These are phyloP conservation scores for Scelioninae gen. 1 DNA, from an alignment of 2,888 invertebrate genomes.

Conservation along the genomic window DNA sequence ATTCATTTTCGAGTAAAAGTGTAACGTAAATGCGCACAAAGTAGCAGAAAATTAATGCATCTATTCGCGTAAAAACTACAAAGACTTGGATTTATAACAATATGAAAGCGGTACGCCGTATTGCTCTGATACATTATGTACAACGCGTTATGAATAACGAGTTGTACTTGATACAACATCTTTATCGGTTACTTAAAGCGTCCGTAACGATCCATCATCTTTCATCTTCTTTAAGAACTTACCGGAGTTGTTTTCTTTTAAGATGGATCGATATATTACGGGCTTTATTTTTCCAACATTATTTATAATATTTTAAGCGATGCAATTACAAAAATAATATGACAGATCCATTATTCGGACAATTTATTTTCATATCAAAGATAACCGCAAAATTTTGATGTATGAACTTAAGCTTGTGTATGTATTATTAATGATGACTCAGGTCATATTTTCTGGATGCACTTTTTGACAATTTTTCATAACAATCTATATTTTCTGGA, in stretches of 20 bases:
- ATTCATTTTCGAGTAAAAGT: constrained; percentile 27
- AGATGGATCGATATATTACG: constrained; percentile 45
- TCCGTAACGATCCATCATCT: constrained; percentile 66
- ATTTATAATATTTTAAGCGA: constrained; percentile 40
- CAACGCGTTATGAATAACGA: constrained; percentile 62
- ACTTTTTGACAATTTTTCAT: too few species aligned
- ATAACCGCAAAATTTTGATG: constrained; percentile 14
- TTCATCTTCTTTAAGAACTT: constrained; percentile 59
- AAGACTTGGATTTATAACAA: constrained; percentile 58
- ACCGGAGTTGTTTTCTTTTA: constrained; percentile 38
- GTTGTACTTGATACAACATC: constrained; percentile 65
- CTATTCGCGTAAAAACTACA: constrained; percentile 31
- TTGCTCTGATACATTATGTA: constrained; percentile 43
- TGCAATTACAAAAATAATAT: constrained; percentile 31
- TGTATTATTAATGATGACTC: neutral
- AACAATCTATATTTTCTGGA: too few species aligned
- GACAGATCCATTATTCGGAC: constrained; percentile 9
- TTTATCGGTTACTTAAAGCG: constrained; percentile 65
- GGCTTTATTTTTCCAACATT: constrained; percentile 21
- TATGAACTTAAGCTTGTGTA: neutral
- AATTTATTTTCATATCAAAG: constrained; percentile 23
- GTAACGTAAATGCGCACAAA: constrained; percentile 38
- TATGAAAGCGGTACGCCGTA: constrained; percentile 36
- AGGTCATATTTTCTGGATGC: neutral
- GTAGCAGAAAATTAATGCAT: constrained; percentile 62